phyloP scores from a whole-genome alignment of 2,888 invertebrate species.

The Myopa tessellatipennis region DNA sequence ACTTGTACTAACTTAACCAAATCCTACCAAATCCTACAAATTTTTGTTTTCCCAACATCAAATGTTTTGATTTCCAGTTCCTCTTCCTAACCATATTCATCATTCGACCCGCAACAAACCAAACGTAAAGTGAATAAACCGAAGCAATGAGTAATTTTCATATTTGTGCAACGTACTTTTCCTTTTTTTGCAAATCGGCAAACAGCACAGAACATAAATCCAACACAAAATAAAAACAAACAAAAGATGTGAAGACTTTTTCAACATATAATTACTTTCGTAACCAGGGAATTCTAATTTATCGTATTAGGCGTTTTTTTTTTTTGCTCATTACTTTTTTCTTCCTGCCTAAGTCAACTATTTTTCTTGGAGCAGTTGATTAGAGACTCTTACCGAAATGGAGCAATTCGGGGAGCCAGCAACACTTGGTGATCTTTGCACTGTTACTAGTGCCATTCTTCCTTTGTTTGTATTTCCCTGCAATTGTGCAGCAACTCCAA shows the following conservation, averaged over 20 bases:
- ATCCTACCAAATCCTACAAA: too few species aligned
- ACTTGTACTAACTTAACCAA: too few species aligned
- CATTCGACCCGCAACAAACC: conserved; percentile 29
- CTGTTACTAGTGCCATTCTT: conserved; percentile 78
- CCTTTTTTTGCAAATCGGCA: conserved; percentile 52
- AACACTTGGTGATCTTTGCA: conserved; percentile 79
- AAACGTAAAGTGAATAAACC: conserved; percentile 38
- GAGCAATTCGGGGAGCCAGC: conserved; percentile 72
- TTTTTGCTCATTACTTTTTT: neutral
- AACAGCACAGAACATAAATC: conserved; percentile 42
- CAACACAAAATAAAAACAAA: conserved; percentile 33
- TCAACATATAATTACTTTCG: conserved; percentile 26
- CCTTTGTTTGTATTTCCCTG: conserved; percentile 34
- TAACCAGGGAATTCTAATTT: conserved; percentile 11
- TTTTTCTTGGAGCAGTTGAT: neutral
- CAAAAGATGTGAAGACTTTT: conserved; percentile 16
- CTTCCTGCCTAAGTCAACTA: neutral
- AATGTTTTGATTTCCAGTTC: neutral
- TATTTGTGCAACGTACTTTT: conserved; percentile 55
- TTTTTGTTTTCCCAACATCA: neutral
- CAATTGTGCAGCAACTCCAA: conserved; percentile 13
- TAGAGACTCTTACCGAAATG: conserved; percentile 64
- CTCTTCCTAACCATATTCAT: neutral
- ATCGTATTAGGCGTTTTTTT: neutral
- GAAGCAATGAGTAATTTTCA: conserved; percentile 53